Evolutionary conservation across 2,797 vertebrate genomes (phyloP).

Genomic region (Paguma larvata): DNA sequence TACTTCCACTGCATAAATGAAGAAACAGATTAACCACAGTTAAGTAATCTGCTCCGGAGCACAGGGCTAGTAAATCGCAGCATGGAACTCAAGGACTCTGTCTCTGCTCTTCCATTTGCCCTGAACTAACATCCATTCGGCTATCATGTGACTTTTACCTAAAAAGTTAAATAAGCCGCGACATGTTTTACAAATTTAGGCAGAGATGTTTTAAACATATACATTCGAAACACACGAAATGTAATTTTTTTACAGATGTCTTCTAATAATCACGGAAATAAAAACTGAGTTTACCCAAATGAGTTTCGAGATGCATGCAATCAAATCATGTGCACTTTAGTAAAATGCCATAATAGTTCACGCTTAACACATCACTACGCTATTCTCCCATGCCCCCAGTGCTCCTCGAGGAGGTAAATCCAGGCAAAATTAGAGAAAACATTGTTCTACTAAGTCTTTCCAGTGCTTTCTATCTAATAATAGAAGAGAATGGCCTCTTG

Average conservation of each 20-base stretch:
- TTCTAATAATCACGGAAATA: not conserved
- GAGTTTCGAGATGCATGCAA: not conserved
- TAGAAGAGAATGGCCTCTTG: conserved; percentile 50
- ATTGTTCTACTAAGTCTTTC: not conserved
- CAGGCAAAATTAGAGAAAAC: not conserved
- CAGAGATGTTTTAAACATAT: not conserved
- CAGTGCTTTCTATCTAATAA: conserved; percentile 58
- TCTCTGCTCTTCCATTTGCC: not conserved
- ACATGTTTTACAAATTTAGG: not conserved
- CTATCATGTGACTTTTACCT: not conserved
- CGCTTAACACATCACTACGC: not conserved
- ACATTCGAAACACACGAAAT: not conserved
- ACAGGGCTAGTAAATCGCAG: conserved; percentile 10
- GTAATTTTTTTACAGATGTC: not conserved
- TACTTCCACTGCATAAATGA: not conserved
- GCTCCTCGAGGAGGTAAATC: not conserved
- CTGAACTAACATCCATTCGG: not conserved
- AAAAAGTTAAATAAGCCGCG: not conserved
- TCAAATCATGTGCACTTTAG: not conserved
- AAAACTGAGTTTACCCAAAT: not conserved
- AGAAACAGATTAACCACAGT: not conserved
- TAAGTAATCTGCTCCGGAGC: not conserved
- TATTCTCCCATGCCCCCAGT: not conserved
- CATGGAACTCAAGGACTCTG: not conserved
- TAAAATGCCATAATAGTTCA: not conserved